Percentiles rank a stretch among this genome's conserved stretches.
Conservation (phyloP, 2,113 vertebrate genomes). For the Ctenodactylus gundi region DNA sequence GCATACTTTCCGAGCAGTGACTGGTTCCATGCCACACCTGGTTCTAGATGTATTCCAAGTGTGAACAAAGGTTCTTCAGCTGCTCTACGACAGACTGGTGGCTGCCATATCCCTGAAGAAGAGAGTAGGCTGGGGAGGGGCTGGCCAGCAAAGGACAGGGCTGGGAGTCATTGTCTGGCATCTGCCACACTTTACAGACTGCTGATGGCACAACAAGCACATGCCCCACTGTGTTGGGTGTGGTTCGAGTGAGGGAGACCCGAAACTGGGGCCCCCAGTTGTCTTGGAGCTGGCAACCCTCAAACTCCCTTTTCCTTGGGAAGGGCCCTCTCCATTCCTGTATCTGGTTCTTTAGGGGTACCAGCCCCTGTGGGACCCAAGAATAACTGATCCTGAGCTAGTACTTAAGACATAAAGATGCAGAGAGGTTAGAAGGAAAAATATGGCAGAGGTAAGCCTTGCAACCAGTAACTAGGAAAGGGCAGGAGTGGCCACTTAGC, state of each 20-base stretch:
- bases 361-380: not conserved
- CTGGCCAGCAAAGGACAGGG: no score
- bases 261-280: not conserved
- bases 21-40: not conserved
- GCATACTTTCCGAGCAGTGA: rapidly evolving
- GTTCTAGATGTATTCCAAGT: not conserved
- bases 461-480: not conserved
- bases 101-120: no score
- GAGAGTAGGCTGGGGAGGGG: not conserved
- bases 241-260: no score
- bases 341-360: not conserved
- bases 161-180: not conserved
- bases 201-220: rapidly evolving
- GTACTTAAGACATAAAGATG: not conserved
- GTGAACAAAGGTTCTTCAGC: no score
- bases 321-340: not conserved
- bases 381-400: not conserved
- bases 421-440: not conserved
- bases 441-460: not conserved
- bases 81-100: no score
- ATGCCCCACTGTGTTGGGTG: rapidly evolving
- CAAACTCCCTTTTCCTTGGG: no score
- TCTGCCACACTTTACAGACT: rapidly evolving
- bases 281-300: no score
- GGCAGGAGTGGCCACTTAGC: rapidly evolving